Evolutionary conservation across 2,888 invertebrate species (phyloP).

Genomic region (Scaeva pyrastri): DNA sequence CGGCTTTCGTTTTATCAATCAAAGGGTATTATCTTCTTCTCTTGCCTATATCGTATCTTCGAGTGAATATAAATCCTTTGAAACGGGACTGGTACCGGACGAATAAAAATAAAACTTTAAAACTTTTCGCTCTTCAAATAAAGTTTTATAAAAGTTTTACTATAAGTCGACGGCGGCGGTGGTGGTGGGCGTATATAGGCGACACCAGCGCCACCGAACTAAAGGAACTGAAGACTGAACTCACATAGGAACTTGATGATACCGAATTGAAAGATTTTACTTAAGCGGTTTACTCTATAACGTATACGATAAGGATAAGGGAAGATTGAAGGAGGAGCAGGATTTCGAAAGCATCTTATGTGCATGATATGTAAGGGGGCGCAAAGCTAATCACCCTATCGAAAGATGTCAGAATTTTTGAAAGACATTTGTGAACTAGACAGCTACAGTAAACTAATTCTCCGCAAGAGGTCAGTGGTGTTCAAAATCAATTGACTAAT

Average conservation of each 20-base stretch:
- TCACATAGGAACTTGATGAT: constrained; percentile 21
- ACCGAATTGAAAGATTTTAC: constrained; percentile 41
- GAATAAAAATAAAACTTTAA: constrained; percentile 46
- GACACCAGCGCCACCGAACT: neutral
- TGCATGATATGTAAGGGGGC: too few relatives aligned
- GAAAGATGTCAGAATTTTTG: too few relatives aligned
- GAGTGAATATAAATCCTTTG: neutral
- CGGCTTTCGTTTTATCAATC: constrained; percentile 60
- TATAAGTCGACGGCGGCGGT: constrained; percentile 16
- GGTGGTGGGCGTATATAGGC: too few relatives aligned
- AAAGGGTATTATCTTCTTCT: constrained; percentile 56
- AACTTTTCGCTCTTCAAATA: constrained; percentile 24
- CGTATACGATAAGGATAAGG: neutral
- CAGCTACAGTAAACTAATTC: too few relatives aligned
- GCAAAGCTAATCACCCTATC: too few relatives aligned
- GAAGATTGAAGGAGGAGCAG: neutral
- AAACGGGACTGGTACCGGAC: too few relatives aligned
- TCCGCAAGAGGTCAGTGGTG: too few relatives aligned
- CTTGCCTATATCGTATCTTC: neutral
- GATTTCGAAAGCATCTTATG: too few relatives aligned
- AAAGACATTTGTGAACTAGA: too few relatives aligned
- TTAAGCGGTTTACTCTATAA: constrained; percentile 31
- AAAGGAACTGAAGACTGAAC: constrained; percentile 4
- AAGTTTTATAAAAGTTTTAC: constrained; percentile 55
- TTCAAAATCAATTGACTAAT: too few relatives aligned